Conservation (phyloP, 2,888 invertebrate genomes). For the Morpho achilles region DNA sequence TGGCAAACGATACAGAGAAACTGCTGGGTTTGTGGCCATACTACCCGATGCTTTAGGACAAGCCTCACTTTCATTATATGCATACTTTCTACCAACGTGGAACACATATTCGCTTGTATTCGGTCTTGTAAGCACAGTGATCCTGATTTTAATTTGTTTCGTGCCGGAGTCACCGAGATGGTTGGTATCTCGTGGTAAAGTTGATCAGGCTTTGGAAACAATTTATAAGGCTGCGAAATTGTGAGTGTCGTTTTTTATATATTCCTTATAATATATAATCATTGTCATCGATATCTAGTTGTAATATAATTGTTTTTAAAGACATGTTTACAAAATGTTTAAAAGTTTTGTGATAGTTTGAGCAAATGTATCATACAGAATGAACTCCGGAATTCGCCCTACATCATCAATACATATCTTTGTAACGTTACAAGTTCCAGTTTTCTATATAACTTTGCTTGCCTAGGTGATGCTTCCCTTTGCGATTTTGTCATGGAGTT, state of each 20-base stretch:
- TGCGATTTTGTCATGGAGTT: no score
- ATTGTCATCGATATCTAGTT: no score
- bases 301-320: no score
- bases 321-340: no score
- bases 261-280: background rate
- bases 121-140: conserved; percentile 33
- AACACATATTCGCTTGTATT: conserved; percentile 37
- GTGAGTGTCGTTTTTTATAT: conserved; percentile 33
- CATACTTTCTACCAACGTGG: conserved; percentile 45
- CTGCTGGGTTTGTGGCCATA: conserved; percentile 30
- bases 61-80: conserved; percentile 39
- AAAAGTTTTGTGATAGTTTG: no score
- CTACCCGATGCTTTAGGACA: conserved; percentile 41
- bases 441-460: no score
- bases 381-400: no score
- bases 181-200: conserved; percentile 45
- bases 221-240: conserved; percentile 47
- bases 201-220: conserved; percentile 37
- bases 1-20: conserved; percentile 66
- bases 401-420: no score
- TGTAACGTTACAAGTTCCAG: no score
- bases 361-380: no score
- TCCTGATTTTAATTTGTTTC: conserved; percentile 36
- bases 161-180: conserved; percentile 57
- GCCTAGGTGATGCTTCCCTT: no score